A percentile compares a stretch with the other conserved stretches of the same genome.
Conservation (phyloP, 2,797 vertebrate species). For the Danio aesculapii region DNA sequence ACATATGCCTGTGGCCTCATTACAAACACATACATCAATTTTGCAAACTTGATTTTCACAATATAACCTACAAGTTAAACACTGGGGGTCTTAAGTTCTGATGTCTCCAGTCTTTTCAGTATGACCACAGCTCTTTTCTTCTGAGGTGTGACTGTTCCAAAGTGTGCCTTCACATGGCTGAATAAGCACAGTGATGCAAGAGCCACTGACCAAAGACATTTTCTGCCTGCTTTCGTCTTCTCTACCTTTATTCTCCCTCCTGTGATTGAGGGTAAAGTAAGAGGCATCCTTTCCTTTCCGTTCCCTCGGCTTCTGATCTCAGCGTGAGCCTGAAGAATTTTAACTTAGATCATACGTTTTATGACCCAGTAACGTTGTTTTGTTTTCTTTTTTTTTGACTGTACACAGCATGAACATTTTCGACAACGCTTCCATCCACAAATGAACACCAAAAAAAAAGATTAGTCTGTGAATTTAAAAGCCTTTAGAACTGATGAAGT, state of each 20-base stretch:
- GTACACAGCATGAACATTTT: neutral
- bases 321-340: constrained; percentile 25
- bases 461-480: neutral
- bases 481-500: neutral
- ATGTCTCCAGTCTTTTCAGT: neutral
- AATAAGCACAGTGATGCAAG: constrained; percentile 19
- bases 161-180: constrained; percentile 37
- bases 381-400: neutral
- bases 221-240: constrained; percentile 21
- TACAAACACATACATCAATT: too few relatives aligned
- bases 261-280: constrained; percentile 31
- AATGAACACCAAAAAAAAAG: neutral
- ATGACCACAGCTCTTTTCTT: neutral
- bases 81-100: neutral
- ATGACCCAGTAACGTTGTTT: constrained; percentile 14
- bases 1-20: too few relatives aligned
- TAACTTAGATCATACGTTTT: constrained; percentile 18
- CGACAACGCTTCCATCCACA: neutral
- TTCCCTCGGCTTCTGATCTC: constrained; percentile 50
- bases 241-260: constrained; percentile 10
- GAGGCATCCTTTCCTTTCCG: constrained; percentile 6
- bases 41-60: too few relatives aligned
- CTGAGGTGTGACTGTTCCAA: constrained; percentile 32
- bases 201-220: constrained; percentile 33
- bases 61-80: too few relatives aligned